Conservation (phyloP, 2,888 invertebrate genomes). For the Unio pictorum region DNA sequence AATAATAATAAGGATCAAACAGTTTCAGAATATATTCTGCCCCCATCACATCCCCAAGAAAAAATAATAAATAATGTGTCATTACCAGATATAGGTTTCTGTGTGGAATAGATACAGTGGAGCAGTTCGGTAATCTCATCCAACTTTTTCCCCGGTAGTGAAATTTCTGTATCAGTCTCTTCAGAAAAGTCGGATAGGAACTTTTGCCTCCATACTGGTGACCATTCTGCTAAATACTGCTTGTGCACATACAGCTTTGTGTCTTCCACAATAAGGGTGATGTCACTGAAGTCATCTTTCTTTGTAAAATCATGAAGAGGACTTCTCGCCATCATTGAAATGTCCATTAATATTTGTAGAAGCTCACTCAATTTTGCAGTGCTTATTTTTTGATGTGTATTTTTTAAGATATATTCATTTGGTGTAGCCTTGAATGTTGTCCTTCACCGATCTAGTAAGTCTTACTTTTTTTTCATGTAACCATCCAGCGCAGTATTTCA, state of each 20-base stretch:
- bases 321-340: neutral
- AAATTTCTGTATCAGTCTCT: conserved; percentile 44
- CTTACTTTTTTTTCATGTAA: no score
- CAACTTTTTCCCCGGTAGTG: conserved; percentile 57
- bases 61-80: neutral
- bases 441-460: no score
- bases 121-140: conserved; percentile 70
- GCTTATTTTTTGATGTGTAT: neutral
- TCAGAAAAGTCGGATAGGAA: conserved; percentile 50
- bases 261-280: conserved; percentile 58
- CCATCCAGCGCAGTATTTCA: no score
- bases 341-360: neutral
- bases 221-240: conserved; percentile 63
- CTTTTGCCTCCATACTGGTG: conserved; percentile 62
- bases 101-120: conserved; percentile 71
- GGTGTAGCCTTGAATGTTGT: no score
- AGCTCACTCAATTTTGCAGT: neutral
- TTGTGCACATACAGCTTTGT: conserved; percentile 59
- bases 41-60: no score
- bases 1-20: no score
- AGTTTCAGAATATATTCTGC: no score
- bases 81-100: conserved; percentile 67
- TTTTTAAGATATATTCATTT: no score
- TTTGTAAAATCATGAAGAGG: conserved; percentile 49
- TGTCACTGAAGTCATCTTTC: conserved; percentile 57